phyloP scores from a whole-genome alignment of 2,888 invertebrate genomes.

The Meandrusa payeni region DNA sequence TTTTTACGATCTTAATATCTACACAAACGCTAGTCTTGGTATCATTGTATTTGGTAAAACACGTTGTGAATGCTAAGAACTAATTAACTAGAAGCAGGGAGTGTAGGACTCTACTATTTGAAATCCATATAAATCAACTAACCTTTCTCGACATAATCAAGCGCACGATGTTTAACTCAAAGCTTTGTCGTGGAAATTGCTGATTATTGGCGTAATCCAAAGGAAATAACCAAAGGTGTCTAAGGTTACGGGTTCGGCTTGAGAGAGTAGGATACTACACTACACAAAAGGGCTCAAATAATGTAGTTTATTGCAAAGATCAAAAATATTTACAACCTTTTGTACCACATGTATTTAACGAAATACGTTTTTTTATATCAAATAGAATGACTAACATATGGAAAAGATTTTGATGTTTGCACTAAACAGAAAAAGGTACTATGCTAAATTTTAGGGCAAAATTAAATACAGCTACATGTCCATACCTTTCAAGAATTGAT shows the following conservation, averaged over 20 bases:
- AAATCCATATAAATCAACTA: slow-evolving; percentile 52
- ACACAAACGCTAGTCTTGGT: slow-evolving; percentile 44
- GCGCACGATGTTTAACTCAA: slow-evolving; percentile 53
- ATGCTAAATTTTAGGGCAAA: slow-evolving; percentile 51
- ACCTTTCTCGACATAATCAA: slow-evolving; percentile 49
- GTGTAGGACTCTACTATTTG: slow-evolving; percentile 60
- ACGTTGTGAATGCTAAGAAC: slow-evolving; percentile 50
- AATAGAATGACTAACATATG: too few species aligned
- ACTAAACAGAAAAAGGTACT: slow-evolving; percentile 31
- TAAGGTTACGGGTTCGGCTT: slow-evolving; percentile 78
- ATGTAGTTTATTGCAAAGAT: slow-evolving; percentile 27
- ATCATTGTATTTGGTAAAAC: slow-evolving; percentile 46
- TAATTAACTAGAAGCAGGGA: slow-evolving; percentile 65
- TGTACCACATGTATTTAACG: too few species aligned
- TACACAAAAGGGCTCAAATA: slow-evolving; percentile 36
- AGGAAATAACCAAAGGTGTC: slow-evolving; percentile 51
- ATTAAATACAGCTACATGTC: slow-evolving; percentile 39
- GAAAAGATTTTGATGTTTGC: slow-evolving; percentile 27
- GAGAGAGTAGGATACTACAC: slow-evolving; percentile 70
- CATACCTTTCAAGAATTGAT: slow-evolving; percentile 59
- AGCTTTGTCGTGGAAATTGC: slow-evolving; percentile 57
- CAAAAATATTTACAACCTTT: slow-evolving; percentile 7
- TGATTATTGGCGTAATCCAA: slow-evolving; percentile 55
- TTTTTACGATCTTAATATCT: slow-evolving; percentile 74
- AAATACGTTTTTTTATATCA: too few species aligned